Conservation (phyloP, 2,888 invertebrate species). For the Aethes cnicana region DNA sequence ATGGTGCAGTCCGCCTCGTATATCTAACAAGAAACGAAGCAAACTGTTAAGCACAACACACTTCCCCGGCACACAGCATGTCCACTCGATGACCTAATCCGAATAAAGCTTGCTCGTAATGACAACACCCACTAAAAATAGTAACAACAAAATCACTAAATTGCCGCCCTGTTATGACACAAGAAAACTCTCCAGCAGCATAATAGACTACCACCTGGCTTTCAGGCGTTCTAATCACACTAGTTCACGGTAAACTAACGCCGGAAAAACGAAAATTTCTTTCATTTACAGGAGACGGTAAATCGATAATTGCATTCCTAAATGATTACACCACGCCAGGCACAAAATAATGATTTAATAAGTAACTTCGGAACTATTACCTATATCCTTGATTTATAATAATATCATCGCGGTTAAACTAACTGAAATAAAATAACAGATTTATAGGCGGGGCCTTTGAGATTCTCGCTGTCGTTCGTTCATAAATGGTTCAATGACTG, state of each 20-base stretch:
- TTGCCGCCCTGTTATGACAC: slow-evolving; percentile 52
- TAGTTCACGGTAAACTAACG: slow-evolving; percentile 47
- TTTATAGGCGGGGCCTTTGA: slow-evolving; percentile 76
- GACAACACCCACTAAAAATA: slow-evolving; percentile 85
- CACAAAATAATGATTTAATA: slow-evolving; percentile 17
- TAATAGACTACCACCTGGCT: slow-evolving; percentile 41
- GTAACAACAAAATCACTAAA: slow-evolving; percentile 73
- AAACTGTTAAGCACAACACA: slow-evolving; percentile 63
- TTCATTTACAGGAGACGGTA: slow-evolving; percentile 59
- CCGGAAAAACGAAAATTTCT: slow-evolving; percentile 60
- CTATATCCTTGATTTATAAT: slow-evolving; percentile 65
- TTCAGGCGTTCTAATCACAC: slow-evolving; percentile 44
- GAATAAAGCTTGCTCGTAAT: slow-evolving; percentile 71
- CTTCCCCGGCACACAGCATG: slow-evolving; percentile 77
- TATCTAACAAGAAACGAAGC: slow-evolving; percentile 75
- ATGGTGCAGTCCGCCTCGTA: slow-evolving; percentile 62
- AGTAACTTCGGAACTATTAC: slow-evolving; percentile 49
- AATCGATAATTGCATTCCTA: slow-evolving; percentile 68
- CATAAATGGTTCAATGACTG: slow-evolving; percentile 70
- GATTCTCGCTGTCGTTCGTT: slow-evolving; percentile 71
- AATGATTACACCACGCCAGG: slow-evolving; percentile 27
- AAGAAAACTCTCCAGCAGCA: slow-evolving; percentile 47
- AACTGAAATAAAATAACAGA: slow-evolving; percentile 69
- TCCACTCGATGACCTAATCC: slow-evolving; percentile 80
- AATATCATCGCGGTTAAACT: slow-evolving; percentile 70